phyloP scores from a whole-genome alignment of 2,797 vertebrate genomes.

The Phrynocephalus vlangalii region DNA sequence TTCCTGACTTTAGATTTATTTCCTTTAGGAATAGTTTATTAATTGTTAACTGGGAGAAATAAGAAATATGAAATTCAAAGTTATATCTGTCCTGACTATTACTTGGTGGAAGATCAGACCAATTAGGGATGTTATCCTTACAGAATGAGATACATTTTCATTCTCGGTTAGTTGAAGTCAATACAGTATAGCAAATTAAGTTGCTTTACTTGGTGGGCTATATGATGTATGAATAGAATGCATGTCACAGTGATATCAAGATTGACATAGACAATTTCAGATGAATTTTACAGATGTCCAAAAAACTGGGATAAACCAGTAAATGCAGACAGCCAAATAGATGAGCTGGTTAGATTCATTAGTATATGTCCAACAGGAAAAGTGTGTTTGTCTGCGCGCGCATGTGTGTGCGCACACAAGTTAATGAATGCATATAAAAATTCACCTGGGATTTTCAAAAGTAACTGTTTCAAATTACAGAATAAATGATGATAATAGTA shows the following conservation, averaged over 20 bases:
- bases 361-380: background rate
- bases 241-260: background rate
- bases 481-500: background rate
- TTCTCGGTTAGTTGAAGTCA: too few species aligned
- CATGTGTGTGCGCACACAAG: too few species aligned
- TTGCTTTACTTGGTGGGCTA: too few species aligned
- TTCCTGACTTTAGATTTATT: background rate
- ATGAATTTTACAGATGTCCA: background rate
- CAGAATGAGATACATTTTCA: too few species aligned
- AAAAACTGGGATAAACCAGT: background rate
- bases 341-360: background rate
- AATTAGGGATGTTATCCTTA: too few species aligned
- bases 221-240: too few species aligned
- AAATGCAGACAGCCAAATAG: background rate
- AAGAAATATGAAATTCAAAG: background rate
- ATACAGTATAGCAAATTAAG: too few species aligned
- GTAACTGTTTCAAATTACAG: background rate
- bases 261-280: background rate
- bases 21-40: background rate
- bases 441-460: background rate
- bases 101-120: too few species aligned
- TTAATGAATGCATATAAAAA: background rate
- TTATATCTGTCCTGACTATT: too few species aligned
- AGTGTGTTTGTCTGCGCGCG: too few species aligned
- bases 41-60: background rate